phyloP scores from a whole-genome alignment of 2,888 invertebrate genomes.

The Glaucopsyche alexis region DNA sequence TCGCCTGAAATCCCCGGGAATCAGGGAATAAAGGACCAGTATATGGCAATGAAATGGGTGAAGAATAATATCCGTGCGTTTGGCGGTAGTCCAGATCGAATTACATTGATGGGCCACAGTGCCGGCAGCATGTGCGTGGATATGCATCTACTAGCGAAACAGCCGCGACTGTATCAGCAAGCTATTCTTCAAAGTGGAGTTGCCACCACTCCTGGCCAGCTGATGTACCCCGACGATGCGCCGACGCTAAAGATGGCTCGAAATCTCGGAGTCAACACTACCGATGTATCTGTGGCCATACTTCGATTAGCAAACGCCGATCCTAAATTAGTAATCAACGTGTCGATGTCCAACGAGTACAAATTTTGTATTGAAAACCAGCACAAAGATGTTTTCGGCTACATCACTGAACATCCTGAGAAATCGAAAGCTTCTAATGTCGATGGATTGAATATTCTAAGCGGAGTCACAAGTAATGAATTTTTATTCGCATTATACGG shows the following conservation, averaged over 20 bases:
- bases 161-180: conserved; percentile 9
- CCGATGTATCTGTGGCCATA: neutral
- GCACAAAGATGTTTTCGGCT: neutral
- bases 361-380: conserved; percentile 5
- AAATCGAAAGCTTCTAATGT: neutral
- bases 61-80: conserved; percentile 45
- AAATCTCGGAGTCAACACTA: neutral
- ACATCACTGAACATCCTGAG: conserved; percentile 20
- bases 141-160: conserved; percentile 7
- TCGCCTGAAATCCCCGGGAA: conserved; percentile 50
- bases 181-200: conserved; percentile 22
- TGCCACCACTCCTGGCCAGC: neutral
- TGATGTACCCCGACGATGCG: neutral
- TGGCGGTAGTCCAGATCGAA: conserved; percentile 42
- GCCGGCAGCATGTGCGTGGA: conserved; percentile 30
- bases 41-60: conserved; percentile 45
- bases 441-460: conserved; percentile 16
- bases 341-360: neutral
- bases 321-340: conserved; percentile 1
- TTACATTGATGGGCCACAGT: conserved; percentile 26
- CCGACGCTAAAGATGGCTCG: neutral
- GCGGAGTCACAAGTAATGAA: neutral
- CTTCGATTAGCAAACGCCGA: neutral
- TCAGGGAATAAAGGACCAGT: conserved; percentile 48
- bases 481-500: conserved; percentile 20